A percentile compares a stretch with the other conserved stretches of the same genome.
phyloP scores from a whole-genome alignment of 1,140 invertebrate genomes.

The Lordiphosa stackelbergi region DNA sequence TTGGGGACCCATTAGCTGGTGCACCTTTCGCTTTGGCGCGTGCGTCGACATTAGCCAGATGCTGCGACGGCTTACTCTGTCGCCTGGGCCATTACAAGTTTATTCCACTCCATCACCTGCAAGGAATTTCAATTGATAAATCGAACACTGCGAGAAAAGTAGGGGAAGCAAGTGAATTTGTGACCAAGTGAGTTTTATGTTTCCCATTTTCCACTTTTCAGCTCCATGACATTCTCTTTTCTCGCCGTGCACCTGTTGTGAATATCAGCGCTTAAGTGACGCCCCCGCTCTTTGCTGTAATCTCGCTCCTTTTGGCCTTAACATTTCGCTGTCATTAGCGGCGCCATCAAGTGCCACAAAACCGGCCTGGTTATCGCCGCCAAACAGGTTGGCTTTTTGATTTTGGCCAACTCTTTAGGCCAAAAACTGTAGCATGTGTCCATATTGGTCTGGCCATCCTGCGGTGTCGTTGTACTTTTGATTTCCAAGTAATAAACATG shows the following conservation, averaged over 20 bases:
- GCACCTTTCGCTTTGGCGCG: constrained; percentile 62
- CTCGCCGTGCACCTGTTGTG: constrained; percentile 1
- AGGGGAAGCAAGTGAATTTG: too few species aligned
- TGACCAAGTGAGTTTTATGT: too few species aligned
- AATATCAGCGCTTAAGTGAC: constrained; percentile 34
- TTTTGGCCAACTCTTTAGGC: constrained; percentile 46
- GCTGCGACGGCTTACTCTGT: constrained; percentile 7
- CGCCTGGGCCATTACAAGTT: constrained; percentile 42
- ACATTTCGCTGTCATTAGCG: constrained; percentile 63
- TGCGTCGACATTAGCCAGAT: constrained; percentile 48
- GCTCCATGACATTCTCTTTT: neutral
- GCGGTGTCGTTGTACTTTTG: constrained; percentile 65
- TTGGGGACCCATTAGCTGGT: constrained; percentile 26
- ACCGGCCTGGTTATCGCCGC: constrained; percentile 41
- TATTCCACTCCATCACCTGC: constrained; percentile 52
- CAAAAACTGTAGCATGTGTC: constrained; percentile 61
- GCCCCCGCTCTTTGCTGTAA: constrained; percentile 41
- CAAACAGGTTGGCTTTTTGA: constrained; percentile 47
- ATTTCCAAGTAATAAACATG: constrained; percentile 67
- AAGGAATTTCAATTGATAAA: constrained; percentile 61
- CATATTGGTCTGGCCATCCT: constrained; percentile 29
- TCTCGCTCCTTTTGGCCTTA: constrained; percentile 23
- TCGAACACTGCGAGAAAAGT: constrained; percentile 28
- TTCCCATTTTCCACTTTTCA: too few species aligned
- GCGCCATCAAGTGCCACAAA: constrained; percentile 25